A percentile compares a stretch with the other conserved stretches of the same genome.
These are phyloP conservation scores for rabbit (Oryctolagus cuniculus) DNA, from an alignment of 2,113 vertebrate genomes.

Conservation along the genomic window DNA sequence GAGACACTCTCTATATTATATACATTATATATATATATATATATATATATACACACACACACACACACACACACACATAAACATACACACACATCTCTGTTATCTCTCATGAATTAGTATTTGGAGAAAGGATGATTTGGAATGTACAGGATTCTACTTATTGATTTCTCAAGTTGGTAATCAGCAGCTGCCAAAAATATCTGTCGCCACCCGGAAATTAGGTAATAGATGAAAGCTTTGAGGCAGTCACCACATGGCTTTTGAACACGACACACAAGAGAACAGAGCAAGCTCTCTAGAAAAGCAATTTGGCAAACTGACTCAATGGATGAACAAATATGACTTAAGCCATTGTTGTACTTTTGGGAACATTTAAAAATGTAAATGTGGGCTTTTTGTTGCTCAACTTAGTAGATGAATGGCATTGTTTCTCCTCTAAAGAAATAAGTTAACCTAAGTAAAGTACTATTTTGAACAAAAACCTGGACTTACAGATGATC, in stretches of 20 bases:
- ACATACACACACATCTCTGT: background rate
- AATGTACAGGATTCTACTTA: slow-evolving; percentile 4
- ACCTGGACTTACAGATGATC: background rate
- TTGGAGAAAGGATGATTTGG: background rate
- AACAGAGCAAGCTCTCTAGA: background rate
- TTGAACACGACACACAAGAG: background rate
- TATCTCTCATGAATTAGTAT: background rate
- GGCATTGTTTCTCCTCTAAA: slow-evolving; percentile 41
- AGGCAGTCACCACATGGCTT: background rate
- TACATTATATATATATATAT: background rate
- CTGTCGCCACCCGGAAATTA: background rate
- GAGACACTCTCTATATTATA: background rate
- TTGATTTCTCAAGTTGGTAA: background rate
- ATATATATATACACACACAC: too few species aligned
- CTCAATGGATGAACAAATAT: background rate
- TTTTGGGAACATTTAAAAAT: slow-evolving; percentile 2
- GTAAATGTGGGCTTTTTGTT: background rate
- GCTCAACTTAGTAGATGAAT: slow-evolving; percentile 7
- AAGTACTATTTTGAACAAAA: slow-evolving; percentile 56
- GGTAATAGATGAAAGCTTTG: slow-evolving; percentile 15
- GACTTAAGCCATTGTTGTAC: background rate
- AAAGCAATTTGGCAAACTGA: background rate
- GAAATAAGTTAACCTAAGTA: slow-evolving; percentile 30
- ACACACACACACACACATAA: too few species aligned
- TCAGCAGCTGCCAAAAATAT: background rate